A percentile compares a stretch with the other conserved stretches of the same genome.
Evolutionary conservation across 2,888 invertebrate species (phyloP).

Genomic region (Archips xylosteana): DNA sequence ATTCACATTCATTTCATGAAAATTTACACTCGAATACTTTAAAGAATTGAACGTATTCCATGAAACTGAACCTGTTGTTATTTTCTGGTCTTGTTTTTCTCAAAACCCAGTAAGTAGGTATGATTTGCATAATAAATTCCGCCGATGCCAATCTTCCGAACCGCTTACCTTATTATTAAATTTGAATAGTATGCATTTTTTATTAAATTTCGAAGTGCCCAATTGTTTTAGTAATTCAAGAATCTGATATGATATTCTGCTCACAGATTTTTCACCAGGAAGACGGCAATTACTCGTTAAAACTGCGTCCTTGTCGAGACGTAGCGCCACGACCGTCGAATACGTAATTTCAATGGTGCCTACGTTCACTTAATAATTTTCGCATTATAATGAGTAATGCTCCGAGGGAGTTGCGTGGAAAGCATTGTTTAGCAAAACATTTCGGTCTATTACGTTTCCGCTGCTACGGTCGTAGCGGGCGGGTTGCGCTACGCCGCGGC

Average conservation of each 20-base stretch:
- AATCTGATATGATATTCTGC: slow-evolving; percentile 45
- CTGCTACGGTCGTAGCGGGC: slow-evolving; percentile 47
- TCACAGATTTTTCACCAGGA: slow-evolving; percentile 46
- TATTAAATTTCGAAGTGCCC: slow-evolving; percentile 43
- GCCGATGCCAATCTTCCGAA: slow-evolving; percentile 47
- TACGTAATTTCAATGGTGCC: slow-evolving; percentile 60
- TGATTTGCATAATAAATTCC: slow-evolving; percentile 59
- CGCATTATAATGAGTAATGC: slow-evolving; percentile 43
- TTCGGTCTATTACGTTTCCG: slow-evolving; percentile 25
- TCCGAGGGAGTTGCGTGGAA: slow-evolving; percentile 44
- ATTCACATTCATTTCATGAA: not conserved
- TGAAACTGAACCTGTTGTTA: slow-evolving; percentile 44
- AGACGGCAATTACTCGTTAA: slow-evolving; percentile 60
- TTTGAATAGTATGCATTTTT: slow-evolving; percentile 48
- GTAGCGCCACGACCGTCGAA: slow-evolving; percentile 59
- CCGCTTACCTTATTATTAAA: slow-evolving; percentile 49
- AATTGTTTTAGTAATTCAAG: slow-evolving; percentile 46
- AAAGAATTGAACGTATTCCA: not conserved
- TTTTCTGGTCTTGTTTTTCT: slow-evolving; percentile 49
- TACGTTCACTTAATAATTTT: slow-evolving; percentile 48
- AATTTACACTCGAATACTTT: not conserved
- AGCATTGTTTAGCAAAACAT: slow-evolving; percentile 60
- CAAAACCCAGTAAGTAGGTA: slow-evolving; percentile 45
- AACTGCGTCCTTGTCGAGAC: slow-evolving; percentile 51
- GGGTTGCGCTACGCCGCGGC: slow-evolving; percentile 10